Base-by-base conservation (phyloP, 2,797 vertebrate genomes). In the Arnoldichthys spilopterus region DNA sequence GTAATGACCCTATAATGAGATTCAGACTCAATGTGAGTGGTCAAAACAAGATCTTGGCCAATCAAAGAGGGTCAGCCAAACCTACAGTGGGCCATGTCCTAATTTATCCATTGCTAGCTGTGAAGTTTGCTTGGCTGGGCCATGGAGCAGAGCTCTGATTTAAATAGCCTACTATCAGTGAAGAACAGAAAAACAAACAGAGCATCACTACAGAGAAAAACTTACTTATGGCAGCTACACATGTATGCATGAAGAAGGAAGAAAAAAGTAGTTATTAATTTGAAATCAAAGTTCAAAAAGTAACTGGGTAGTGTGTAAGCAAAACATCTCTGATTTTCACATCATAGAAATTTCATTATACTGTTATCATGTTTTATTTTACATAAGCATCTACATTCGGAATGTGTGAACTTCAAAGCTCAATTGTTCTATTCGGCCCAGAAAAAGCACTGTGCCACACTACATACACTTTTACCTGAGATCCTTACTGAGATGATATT, bases 141-240 rank as follows among this genome's bases (percentile, higher is more conserved):
- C 63, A 66, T 9, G 6, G 12, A 64, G 34, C 20, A 64, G 32
- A 22, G 4, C n/a, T 24, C 26, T 26, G 12, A 67, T 62, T 20
- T 18, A 18, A 24, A 3, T n/a, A 63, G 16, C 4, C 20, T 18
- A 47, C 64, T 64, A 40, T 4, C 6, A 40, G 8, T 63, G 32
- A 37, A n/a, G 4, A 12, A 34, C 11, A 37, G 20, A 37, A 32
- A 11, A 16, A 9, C 24, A 20, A n/a, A 5, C n/a, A 1, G 30
- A 9, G 28, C 4, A 37, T 37, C 34, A 34, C 43, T 47, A 24
- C 20, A 32, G 6, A 43, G 20, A 18, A 20, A 54, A 68, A 53
- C 84, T 85, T 83, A 83, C 84, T 78, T 76, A 26, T 76, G 49
- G 81, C 81, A 0, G 76, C 84, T 80, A 37, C 49, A 43, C 30